A percentile compares a stretch with the other conserved stretches of the same genome.
Conservation (phyloP, 2,888 invertebrate genomes). For the Chaetogeoica ovagalla region DNA sequence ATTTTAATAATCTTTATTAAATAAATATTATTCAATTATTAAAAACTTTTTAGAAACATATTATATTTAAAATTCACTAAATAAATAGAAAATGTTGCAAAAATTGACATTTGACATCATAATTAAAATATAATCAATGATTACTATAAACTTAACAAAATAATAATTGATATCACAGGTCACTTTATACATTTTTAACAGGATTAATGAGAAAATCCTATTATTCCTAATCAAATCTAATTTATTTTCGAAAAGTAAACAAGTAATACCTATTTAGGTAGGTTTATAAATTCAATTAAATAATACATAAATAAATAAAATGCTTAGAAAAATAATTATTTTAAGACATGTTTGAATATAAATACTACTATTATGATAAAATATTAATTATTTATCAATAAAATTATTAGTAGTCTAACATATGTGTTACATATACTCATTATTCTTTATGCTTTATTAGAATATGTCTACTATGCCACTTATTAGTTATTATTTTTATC, state of each 20-base stretch:
- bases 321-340: not conserved
- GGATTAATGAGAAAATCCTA: slow-evolving; percentile 24
- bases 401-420: slow-evolving; percentile 1
- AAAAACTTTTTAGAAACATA: not conserved
- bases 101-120: slow-evolving; percentile 6
- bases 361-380: not conserved
- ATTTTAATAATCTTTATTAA: not conserved
- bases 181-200: slow-evolving; percentile 19
- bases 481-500: slow-evolving; percentile 1
- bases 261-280: not conserved
- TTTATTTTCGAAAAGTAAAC: slow-evolving; percentile 17
- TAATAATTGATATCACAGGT: slow-evolving; percentile 8
- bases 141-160: slow-evolving; percentile 4
- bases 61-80: not conserved
- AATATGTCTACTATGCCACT: not conserved
- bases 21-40: not conserved
- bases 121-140: slow-evolving; percentile 31
- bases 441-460: not conserved
- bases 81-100: not conserved
- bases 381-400: not conserved
- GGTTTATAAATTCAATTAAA: not conserved
- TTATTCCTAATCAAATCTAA: slow-evolving; percentile 9
- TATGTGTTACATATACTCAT: not conserved
- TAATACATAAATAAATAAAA: slow-evolving; percentile 1
- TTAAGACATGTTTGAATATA: slow-evolving; percentile 1